These are phyloP conservation scores for Tethea ocularis DNA, from an alignment of 2,888 invertebrate species.

Conservation along the genomic window DNA sequence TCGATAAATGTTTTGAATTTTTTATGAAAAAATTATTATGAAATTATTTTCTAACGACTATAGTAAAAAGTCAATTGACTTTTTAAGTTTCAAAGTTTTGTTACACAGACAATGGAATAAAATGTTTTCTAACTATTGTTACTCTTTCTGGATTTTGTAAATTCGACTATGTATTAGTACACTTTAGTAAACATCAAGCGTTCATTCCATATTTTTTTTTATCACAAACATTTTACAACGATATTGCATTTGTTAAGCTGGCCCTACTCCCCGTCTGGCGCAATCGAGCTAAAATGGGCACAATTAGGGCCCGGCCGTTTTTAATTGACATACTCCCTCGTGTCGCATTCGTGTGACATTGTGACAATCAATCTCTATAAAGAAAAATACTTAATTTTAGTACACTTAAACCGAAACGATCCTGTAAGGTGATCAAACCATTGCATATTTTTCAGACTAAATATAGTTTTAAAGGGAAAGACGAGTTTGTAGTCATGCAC, in stretches of 20 bases:
- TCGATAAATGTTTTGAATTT: too few species aligned
- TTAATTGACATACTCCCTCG: conserved; percentile 71
- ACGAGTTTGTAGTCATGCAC: not conserved
- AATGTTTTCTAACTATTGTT: not conserved
- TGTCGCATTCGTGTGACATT: conserved; percentile 31
- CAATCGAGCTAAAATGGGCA: conserved; percentile 68
- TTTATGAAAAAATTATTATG: too few species aligned
- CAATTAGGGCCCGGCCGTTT: conserved; percentile 68
- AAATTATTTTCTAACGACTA: too few species aligned
- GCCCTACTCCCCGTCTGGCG: conserved; percentile 40
- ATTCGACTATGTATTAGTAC: not conserved
- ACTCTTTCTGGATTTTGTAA: not conserved
- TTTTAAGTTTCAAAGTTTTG: too few species aligned
- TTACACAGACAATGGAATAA: too few species aligned
- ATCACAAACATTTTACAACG: conserved; percentile 2
- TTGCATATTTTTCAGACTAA: too few species aligned
- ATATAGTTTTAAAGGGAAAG: not conserved
- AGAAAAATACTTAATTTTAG: conserved; percentile 16
- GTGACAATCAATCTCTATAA: conserved; percentile 40
- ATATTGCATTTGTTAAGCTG: conserved; percentile 36
- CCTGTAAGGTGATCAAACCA: not conserved
- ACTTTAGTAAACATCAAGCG: not conserved
- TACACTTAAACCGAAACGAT: not conserved
- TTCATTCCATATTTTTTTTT: not conserved
- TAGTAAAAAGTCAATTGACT: too few species aligned